Base-by-base conservation (phyloP, 2,797 vertebrate species). In the Hephaestus fuliginosus region DNA sequence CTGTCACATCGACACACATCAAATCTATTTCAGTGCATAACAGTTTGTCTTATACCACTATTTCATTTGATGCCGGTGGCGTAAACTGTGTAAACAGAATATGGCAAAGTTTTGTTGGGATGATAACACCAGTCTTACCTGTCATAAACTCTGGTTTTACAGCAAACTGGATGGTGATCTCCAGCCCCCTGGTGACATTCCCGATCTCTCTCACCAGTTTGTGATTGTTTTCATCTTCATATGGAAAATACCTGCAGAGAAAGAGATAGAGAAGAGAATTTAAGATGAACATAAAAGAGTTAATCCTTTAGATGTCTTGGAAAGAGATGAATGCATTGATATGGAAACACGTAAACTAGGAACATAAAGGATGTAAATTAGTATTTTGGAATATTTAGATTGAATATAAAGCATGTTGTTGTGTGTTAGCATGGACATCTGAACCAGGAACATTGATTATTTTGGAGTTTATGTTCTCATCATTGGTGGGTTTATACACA, bases 111-210 rank as follows among this genome's bases (percentile, higher is more conserved):
- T 49, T 12, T 5, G 28, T 20, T 13, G 0, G 22, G 14, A 55
- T 8, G 12, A 1, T 33, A 33, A 63, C 25, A 7, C 6, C 1
- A 1, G 28, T 30, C 70, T 87, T 85, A 96, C 95, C 86, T 7
- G 92, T 85, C 61, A 78, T 82, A 13, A 83, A 91, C 33, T 93
- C 91, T 39, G 91, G 87, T 90, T 90, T 96, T 13, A 96, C 91
- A 48, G 93, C 93, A 73, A 96, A 96, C 88, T 96, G 92, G 62
- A 94, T 88, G 5, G 95, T 96, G 77, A 96, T 74, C 86, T 96
- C 93, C 15, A 91, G 46, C 7, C 90, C 94, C 0, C 75, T 93
- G 25, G 94, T 95, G 39, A 96, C 95, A 13, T 96, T 96, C 7
- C 96, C 96, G 0, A 96, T 93, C 18, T 92, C 85, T 65, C 70